phyloP scores from a whole-genome alignment of 1,140 invertebrate species.

The Acromyrmex charruanus region DNA sequence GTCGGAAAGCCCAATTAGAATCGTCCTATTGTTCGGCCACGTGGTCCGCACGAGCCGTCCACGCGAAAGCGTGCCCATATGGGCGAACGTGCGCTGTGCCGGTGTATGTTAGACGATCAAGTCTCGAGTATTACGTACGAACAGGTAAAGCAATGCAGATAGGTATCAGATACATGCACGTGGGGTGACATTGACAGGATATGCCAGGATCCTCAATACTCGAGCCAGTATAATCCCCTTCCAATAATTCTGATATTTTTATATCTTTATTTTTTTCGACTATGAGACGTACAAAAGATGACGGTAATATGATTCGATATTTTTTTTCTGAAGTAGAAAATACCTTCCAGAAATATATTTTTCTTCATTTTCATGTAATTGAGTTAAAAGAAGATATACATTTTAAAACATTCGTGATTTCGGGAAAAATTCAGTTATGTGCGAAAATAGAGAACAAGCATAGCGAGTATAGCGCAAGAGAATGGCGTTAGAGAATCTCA shows the following conservation, averaged over 20 bases:
- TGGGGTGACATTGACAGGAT: slow-evolving; percentile 38
- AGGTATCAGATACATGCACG: slow-evolving; percentile 41
- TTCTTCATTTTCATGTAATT: not conserved
- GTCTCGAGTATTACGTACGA: slow-evolving; percentile 42
- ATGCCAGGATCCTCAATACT: slow-evolving; percentile 10
- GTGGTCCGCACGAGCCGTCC: slow-evolving; percentile 82
- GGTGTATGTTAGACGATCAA: not conserved
- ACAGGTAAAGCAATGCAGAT: slow-evolving; percentile 68
- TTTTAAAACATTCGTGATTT: not conserved
- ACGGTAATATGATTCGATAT: not conserved
- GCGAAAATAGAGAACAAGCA: slow-evolving; percentile 13
- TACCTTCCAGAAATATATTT: not conserved
- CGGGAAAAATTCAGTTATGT: slow-evolving; percentile 6
- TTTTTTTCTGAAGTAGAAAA: not conserved
- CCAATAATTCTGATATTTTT: not conserved
- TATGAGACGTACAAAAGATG: not conserved
- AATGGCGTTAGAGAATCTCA: not conserved
- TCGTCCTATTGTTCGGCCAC: slow-evolving; percentile 83
- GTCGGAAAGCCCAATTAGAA: slow-evolving; percentile 83
- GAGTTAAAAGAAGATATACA: not conserved
- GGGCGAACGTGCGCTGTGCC: slow-evolving; percentile 10
- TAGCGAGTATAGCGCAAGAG: not conserved
- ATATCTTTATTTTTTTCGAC: not conserved
- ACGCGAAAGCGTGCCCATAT: slow-evolving; percentile 63
- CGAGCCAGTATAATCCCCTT: not conserved